Base-by-base conservation (phyloP, 2,113 vertebrate species). In the Tricholaema leucomelas region DNA sequence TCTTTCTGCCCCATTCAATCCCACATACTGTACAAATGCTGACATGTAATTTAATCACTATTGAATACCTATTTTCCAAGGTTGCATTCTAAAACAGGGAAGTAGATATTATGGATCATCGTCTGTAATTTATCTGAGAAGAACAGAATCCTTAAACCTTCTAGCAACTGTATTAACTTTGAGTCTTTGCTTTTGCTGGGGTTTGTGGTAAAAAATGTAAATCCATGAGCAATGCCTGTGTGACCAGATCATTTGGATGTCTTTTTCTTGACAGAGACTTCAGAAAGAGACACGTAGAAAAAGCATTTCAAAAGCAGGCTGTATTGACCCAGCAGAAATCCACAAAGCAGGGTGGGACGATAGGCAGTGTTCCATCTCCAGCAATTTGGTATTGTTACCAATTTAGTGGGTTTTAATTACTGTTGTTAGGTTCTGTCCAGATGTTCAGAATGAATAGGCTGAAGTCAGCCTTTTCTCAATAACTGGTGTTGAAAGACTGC, bases 391-490 rank as follows among this genome's bases (percentile, higher is more conserved):
- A 55, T 73, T 88, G 95, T 59, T 86, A 90, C 88, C 84, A 83
- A 33, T 92, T 94, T 92, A 81, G 92, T 80, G 93, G 93, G 80
- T 56, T 95, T 90, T 92, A 92, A 96, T 94, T 63, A 88, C 76
- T 85, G 91, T 33, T 80, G 70, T 91, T 92, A 88, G 60, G 33
- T 79, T 88, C 59, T 81, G 71, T 60, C 78, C 89, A 91, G 91
- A 86, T 95, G 92, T 90, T 89, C 76, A 64, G 61, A 71, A 79
- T 58, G 77, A 93, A 92, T 11, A 73, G 85, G 92, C 90, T 95
- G 94, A 91, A 88, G 78, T 95, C 95, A 95, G 95, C 94, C 93
- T 94, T 95, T 96, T 92, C 95, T 93, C 87, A 77, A 24, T 71
- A 80, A 77, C 93, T 64, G 87, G 10, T 86, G 88, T 54, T 42